These are phyloP conservation scores for Syngnathus floridae DNA, from an alignment of 2,113 vertebrate species.

Conservation along the genomic window DNA sequence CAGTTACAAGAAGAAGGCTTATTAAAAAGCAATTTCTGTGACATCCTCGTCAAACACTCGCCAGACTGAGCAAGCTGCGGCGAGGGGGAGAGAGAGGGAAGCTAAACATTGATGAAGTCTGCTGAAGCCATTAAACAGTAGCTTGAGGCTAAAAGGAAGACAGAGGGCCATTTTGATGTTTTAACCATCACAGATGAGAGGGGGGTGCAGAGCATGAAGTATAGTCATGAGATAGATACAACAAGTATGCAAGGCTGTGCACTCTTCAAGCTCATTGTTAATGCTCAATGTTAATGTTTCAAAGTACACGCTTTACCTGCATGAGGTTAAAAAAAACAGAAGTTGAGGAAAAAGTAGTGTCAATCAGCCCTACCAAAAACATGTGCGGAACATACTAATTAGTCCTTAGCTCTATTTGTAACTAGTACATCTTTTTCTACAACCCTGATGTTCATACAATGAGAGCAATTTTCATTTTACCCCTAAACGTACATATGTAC, in stretches of 20 bases:
- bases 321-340: too few species aligned
- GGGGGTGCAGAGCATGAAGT: conserved; percentile 51
- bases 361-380: too few species aligned
- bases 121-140: conserved; percentile 74
- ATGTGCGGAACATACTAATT: too few species aligned
- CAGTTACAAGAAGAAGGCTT: conserved; percentile 74
- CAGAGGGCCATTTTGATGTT: conserved; percentile 71
- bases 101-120: conserved; percentile 72
- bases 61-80: conserved; percentile 23
- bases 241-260: conserved; percentile 45
- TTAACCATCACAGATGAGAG: conserved; percentile 72
- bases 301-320: too few species aligned
- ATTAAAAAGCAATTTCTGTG: conserved; percentile 79
- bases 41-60: conserved; percentile 74
- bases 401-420: too few species aligned
- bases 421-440: too few species aligned
- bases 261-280: conserved; percentile 20
- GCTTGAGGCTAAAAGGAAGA: conserved; percentile 73
- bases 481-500: too few species aligned
- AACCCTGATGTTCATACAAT: too few species aligned
- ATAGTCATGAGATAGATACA: conserved; percentile 46
- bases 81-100: conserved; percentile 20
- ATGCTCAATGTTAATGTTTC: conserved; percentile 1
- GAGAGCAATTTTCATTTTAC: too few species aligned
- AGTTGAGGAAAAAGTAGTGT: too few species aligned